Evolutionary conservation across 2,888 invertebrate genomes (phyloP), one percentile per base, ranked within the genome.

Genomic region (Timema podura): DNA sequence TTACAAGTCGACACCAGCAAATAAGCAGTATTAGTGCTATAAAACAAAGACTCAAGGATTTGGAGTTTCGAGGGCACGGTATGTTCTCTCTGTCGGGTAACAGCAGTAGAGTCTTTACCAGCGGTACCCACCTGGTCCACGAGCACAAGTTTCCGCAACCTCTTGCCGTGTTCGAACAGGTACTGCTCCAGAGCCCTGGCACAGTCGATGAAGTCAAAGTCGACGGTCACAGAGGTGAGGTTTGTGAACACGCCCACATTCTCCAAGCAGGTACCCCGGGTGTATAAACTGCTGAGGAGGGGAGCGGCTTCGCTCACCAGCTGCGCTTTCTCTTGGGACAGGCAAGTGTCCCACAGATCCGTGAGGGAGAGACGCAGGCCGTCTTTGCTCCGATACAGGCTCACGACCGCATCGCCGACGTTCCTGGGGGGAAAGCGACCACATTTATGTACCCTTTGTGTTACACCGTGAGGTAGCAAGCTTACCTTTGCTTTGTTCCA

Each of bases 341-440:
- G 71, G 44, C 76, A 76, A 16, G 76, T 78, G 73, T 78, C 78
- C 75, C 76, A 78, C 10, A 78, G 73, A 57, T 78, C 77, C 2
- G 77, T 76, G 45, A 78, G 74, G 10, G 72, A 72, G 10, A 78
- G 73, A 11, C 71, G 54, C 15, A 74, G 71, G 11, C 73, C 73
- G 68, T 51, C 70, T 72, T 73, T 68, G 51, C 75, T 73, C 6
- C 73, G 69, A 47, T 74, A 73, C 48, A 78, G 74, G 9, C 72
- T 75, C 49, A 77, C 70, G 48, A 78, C 75, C 11, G 77, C 77
- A 73, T 78, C 78, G 11, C 78, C 78, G 48, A 78, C 76, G 68
- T 78, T 78, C 65, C 78, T 78, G 54, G 44, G 68, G 71, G 9
- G 66, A 48, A 64, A 57, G 30, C 30, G 3, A 30, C 51, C 51